Evolutionary conservation across 53 echinoderm and acorn worm genomes (phyloP).

Genomic region (Luidia sarsii): DNA sequence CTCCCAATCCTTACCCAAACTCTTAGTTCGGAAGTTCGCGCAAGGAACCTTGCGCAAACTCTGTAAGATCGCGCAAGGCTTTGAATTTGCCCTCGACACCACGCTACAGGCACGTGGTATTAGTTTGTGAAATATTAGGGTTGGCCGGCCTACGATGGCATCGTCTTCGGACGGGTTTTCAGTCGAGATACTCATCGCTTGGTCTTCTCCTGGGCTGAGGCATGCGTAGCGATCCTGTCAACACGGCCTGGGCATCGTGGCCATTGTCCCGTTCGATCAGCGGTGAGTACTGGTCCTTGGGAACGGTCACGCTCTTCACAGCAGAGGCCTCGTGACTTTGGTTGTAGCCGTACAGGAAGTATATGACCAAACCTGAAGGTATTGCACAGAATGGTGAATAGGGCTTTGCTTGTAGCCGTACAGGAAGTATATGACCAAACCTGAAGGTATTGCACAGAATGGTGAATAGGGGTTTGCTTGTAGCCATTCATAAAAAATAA

Average conservation of each 20-base stretch:
- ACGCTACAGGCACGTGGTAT: too few relatives aligned
- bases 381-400: neutral
- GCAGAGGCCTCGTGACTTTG: slow-evolving; percentile 38
- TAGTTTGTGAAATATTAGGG: too few relatives aligned
- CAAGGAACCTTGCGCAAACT: too few relatives aligned
- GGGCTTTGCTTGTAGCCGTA: slow-evolving; percentile 71
- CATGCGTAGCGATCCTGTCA: slow-evolving; percentile 13
- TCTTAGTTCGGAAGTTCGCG: too few relatives aligned
- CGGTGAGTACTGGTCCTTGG: slow-evolving; percentile 10
- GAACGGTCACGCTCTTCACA: neutral
- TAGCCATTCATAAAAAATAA: slow-evolving; percentile 71
- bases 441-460: slow-evolving; percentile 34
- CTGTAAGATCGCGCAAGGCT: too few relatives aligned
- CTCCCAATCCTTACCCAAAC: too few relatives aligned
- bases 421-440: slow-evolving; percentile 58
- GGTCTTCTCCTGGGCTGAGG: slow-evolving; percentile 25
- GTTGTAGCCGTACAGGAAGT: slow-evolving; percentile 62
- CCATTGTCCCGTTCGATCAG: neutral
- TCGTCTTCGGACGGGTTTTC: too few relatives aligned
- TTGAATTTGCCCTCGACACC: too few relatives aligned
- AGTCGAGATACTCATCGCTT: too few relatives aligned
- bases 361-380: slow-evolving; percentile 64
- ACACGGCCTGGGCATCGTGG: neutral
- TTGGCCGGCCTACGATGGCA: too few relatives aligned
- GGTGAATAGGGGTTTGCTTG: slow-evolving; percentile 24